Percentiles rank a stretch among this genome's conserved stretches.
Conservation (phyloP, 92 coral and sea anemone species). For the Phenganax marumi region DNA sequence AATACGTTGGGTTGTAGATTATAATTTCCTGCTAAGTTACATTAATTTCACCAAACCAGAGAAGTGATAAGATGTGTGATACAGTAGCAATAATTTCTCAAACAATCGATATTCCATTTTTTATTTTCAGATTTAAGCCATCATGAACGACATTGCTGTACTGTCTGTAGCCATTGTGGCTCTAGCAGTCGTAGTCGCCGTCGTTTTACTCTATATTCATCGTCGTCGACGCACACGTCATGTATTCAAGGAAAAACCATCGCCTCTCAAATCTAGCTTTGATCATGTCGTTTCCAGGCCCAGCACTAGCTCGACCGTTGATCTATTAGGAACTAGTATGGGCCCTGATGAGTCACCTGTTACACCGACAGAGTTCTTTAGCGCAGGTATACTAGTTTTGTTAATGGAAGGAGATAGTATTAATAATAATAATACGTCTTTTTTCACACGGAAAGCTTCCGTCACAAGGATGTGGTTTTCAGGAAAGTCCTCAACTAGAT, state of each 20-base stretch:
- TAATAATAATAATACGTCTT: too few species aligned
- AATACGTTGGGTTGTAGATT: too few species aligned
- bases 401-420: too few species aligned
- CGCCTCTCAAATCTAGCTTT: conserved; percentile 1
- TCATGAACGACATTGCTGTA: not conserved
- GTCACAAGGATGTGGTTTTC: too few species aligned
- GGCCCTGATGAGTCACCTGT: conserved; percentile 19
- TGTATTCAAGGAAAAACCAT: not conserved
- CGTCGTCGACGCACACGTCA: conserved; percentile 6
- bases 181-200: not conserved
- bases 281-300: not conserved
- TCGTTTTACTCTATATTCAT: not conserved
- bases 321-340: not conserved
- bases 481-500: too few species aligned
- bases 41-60: too few species aligned
- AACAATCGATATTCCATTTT: not conserved
- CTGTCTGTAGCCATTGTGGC: not conserved
- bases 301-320: not conserved
- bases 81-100: not conserved
- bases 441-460: too few species aligned
- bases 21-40: too few species aligned
- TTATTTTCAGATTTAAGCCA: not conserved
- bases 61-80: too few species aligned
- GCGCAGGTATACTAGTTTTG: not conserved
- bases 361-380: conserved; percentile 30